A percentile compares a stretch with the other conserved stretches of the same genome.
phyloP scores from a whole-genome alignment of 2,888 invertebrate species.

The Maniola hyperantus region DNA sequence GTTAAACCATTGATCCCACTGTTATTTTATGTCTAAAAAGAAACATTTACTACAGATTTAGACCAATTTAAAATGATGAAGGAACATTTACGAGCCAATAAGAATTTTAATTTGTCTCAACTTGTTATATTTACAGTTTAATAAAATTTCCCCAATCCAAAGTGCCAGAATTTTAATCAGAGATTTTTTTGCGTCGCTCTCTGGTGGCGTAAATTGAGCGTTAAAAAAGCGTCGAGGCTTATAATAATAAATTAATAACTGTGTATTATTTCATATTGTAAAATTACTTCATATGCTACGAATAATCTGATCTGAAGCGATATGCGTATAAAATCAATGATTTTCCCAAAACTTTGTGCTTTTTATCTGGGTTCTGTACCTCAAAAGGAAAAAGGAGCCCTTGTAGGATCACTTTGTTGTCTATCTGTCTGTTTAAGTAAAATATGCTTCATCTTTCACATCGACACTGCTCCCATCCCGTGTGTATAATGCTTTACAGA shows the following conservation, averaged over 20 bases:
- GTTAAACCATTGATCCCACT: too few species aligned
- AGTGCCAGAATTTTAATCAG: slow-evolving; percentile 7
- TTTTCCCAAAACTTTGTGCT: not conserved
- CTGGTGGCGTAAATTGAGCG: not conserved
- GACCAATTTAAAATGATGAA: too few species aligned
- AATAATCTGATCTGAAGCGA: not conserved
- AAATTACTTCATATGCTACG: not conserved
- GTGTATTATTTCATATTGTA: not conserved
- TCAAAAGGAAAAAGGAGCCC: too few species aligned
- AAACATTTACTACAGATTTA: too few species aligned
- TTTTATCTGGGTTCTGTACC: too few species aligned
- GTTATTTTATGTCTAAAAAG: too few species aligned
- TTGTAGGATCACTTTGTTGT: too few species aligned
- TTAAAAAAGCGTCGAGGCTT: not conserved
- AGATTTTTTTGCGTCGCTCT: not conserved
- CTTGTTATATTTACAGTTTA: not conserved
- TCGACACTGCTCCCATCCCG: not conserved
- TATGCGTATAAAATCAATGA: not conserved
- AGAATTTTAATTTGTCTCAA: not conserved
- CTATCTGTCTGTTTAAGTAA: not conserved
- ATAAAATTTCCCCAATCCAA: slow-evolving; percentile 1
- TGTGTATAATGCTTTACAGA: slow-evolving; percentile 1
- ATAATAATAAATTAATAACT: not conserved
- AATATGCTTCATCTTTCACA: not conserved
- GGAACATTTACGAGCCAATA: not conserved